Conservation (phyloP, 2,888 invertebrate species). For the Trisateles emortualis region DNA sequence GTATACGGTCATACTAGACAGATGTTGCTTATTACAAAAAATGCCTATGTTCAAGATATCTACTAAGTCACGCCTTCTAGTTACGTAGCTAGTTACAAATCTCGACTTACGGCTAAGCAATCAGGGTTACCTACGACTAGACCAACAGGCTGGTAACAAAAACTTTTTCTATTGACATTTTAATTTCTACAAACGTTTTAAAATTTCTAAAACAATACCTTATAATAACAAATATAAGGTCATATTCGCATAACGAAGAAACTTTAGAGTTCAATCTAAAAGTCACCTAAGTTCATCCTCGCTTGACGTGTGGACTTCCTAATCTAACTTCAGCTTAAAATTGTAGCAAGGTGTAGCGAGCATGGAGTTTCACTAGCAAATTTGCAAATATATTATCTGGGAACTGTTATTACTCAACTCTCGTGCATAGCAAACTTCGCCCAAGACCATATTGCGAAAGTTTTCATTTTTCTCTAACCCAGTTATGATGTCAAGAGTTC, state of each 20-base stretch:
- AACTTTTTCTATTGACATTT: too few relatives aligned
- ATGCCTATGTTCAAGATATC: too few relatives aligned
- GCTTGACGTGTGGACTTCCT: conserved; percentile 38
- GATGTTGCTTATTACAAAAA: too few relatives aligned
- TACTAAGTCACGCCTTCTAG: too few relatives aligned
- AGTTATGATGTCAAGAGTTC: conserved; percentile 69
- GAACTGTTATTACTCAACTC: conserved; percentile 68
- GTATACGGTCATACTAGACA: too few relatives aligned
- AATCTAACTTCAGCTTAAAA: conserved; percentile 57
- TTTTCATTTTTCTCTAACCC: conserved; percentile 82
- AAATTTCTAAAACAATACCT: not conserved
- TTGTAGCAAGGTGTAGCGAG: conserved; percentile 49
- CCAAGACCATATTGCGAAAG: conserved; percentile 77
- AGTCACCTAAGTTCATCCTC: not conserved
- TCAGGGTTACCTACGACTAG: too few relatives aligned
- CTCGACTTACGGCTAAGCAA: too few relatives aligned
- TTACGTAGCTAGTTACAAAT: too few relatives aligned
- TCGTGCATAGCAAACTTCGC: conserved; percentile 65
- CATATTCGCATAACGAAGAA: not conserved
- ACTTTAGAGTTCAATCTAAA: not conserved
- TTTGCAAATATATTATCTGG: conserved; percentile 69
- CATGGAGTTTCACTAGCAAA: conserved; percentile 55
- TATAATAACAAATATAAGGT: too few relatives aligned
- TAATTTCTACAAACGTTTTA: too few relatives aligned
- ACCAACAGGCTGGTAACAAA: too few relatives aligned